Evolutionary conservation across 92 coral and sea anemone genomes (phyloP).

Genomic region (Porites divaricata): DNA sequence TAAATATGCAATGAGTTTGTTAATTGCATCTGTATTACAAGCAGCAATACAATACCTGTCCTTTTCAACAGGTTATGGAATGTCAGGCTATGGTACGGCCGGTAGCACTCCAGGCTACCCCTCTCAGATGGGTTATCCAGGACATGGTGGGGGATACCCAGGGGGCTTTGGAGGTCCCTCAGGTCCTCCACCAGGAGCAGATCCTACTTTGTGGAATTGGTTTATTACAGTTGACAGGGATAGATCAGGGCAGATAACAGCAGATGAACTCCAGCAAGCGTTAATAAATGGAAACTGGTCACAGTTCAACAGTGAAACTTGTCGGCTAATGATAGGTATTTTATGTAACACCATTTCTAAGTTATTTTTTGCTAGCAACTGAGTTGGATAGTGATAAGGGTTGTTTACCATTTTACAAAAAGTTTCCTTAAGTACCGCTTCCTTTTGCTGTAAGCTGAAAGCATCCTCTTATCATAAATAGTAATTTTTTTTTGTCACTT

Average conservation of each 20-base stretch:
- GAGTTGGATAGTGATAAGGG: no score
- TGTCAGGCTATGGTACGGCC: no score
- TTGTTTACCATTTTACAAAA: no score
- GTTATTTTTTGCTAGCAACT: no score
- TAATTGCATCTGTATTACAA: no score
- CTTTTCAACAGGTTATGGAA: conserved; percentile 41
- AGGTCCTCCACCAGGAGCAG: conserved; percentile 89
- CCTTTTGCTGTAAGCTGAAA: no score
- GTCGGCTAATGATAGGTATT: conserved; percentile 96
- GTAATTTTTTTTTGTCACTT: no score
- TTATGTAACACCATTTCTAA: no score
- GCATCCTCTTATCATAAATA: no score
- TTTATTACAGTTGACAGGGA: conserved; percentile 91
- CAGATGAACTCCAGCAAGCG: conserved; percentile 91
- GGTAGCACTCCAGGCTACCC: conserved; percentile 36
- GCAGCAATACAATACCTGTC: not conserved
- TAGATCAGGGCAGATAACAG: conserved; percentile 91
- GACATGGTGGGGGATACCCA: conserved; percentile 69
- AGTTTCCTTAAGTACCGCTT: no score
- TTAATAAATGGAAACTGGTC: conserved; percentile 97
- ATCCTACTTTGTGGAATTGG: conserved; percentile 97
- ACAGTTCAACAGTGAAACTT: conserved; percentile 92
- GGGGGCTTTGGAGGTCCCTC: conserved; percentile 76
- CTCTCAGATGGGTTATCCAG: conserved; percentile 39
- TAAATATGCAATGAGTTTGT: no score